A percentile compares a stretch with the other conserved stretches of the same genome.
Evolutionary conservation across 2,797 vertebrate species (phyloP).

Genomic region (Premnoplex brunnescens): DNA sequence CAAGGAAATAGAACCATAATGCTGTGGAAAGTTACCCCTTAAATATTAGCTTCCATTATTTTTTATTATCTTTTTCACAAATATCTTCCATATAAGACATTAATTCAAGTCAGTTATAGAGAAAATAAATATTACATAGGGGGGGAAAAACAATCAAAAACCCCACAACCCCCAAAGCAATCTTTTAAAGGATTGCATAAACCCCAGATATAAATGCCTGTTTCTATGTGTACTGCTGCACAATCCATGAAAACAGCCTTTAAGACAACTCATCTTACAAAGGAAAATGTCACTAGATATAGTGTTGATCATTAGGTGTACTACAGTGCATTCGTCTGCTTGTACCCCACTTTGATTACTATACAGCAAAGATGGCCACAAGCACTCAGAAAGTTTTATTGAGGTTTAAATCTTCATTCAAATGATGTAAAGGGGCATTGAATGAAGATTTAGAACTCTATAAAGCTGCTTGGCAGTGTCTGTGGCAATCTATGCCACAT

Average conservation of each 20-base stretch:
- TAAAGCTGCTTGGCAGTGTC: constrained; percentile 64
- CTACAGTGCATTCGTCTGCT: not conserved
- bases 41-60: not conserved
- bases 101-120: not conserved
- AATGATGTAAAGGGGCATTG: constrained; percentile 64
- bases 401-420: constrained; percentile 71
- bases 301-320: constrained; percentile 36
- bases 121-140: not conserved
- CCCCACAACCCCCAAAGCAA: not conserved
- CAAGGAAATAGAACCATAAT: not conserved
- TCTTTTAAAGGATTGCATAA: not conserved
- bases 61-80: not conserved
- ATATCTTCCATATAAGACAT: not conserved
- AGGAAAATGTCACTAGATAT: constrained; percentile 34
- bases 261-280: constrained; percentile 5
- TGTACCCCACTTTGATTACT: constrained; percentile 58
- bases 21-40: not conserved
- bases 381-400: constrained; percentile 65
- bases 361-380: constrained; percentile 49
- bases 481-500: constrained; percentile 58
- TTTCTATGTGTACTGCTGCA: not conserved
- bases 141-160: not conserved
- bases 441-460: constrained; percentile 71
- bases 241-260: not conserved
- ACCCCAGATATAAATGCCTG: not conserved